A percentile compares a stretch with the other conserved stretches of the same genome.
Evolutionary conservation across 2,113 vertebrate species (phyloP).

Genomic region (Heloderma charlesbogerti): DNA sequence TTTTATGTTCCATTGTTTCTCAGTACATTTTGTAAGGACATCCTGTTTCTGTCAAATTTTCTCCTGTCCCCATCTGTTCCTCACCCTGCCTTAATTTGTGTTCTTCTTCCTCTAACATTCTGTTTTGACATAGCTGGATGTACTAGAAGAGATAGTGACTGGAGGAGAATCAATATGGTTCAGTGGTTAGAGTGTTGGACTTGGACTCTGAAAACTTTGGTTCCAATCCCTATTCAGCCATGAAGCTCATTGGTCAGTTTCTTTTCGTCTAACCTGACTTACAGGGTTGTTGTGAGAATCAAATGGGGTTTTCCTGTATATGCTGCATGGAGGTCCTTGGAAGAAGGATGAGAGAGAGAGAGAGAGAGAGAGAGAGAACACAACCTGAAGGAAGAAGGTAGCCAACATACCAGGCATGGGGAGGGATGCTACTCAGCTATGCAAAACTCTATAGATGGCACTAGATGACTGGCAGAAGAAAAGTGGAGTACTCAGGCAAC

Average conservation of each 20-base stretch:
- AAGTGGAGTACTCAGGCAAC: not conserved
- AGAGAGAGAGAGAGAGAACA: no score
- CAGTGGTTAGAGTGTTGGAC: not conserved
- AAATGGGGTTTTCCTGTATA: not conserved
- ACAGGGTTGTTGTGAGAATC: not conserved
- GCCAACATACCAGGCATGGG: not conserved
- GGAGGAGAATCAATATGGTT: not conserved
- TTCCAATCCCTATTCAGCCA: not conserved
- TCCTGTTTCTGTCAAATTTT: not conserved
- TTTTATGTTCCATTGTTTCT: conserved; percentile 13
- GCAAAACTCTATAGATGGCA: not conserved
- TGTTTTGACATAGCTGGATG: not conserved
- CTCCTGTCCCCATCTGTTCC: not conserved
- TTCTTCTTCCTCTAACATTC: not conserved
- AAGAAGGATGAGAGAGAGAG: not conserved
- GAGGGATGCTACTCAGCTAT: not conserved
- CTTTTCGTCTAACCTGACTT: not conserved
- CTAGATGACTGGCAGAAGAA: not conserved
- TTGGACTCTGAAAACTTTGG: not conserved
- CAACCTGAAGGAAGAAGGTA: not conserved
- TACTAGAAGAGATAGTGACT: not conserved
- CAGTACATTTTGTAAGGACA: not conserved
- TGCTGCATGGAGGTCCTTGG: not conserved
- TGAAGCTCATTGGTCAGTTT: not conserved
- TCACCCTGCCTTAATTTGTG: not conserved